A percentile compares a stretch with the other conserved stretches of the same genome.
These are phyloP conservation scores for Macrophya annulata DNA, from an alignment of 2,888 invertebrate genomes.

Conservation along the genomic window DNA sequence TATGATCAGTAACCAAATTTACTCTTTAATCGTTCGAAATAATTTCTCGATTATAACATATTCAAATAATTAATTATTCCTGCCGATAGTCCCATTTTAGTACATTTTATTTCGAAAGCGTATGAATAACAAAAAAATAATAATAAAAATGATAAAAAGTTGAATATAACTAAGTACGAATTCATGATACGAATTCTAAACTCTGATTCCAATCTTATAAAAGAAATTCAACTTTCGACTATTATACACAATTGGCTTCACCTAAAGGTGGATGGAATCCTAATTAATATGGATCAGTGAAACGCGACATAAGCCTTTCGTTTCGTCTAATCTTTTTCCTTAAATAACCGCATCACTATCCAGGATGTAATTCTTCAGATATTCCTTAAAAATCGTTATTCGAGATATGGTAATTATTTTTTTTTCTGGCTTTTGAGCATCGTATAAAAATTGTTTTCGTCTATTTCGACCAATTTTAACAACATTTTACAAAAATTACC, in stretches of 20 bases:
- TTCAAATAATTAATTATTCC: neutral
- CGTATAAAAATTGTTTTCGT: too few relatives aligned
- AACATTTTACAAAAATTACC: too few relatives aligned
- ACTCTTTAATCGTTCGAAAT: neutral
- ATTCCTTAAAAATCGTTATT: neutral
- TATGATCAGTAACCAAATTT: neutral
- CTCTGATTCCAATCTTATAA: neutral
- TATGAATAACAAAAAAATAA: too few relatives aligned
- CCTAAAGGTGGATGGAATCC: conserved; percentile 3
- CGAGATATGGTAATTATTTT: too few relatives aligned
- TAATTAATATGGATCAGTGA: neutral
- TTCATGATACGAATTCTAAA: neutral
- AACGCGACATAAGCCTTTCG: neutral
- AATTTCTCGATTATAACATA: neutral
- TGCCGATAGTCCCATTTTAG: neutral
- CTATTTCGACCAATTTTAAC: too few relatives aligned
- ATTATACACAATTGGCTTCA: neutral
- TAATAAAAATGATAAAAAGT: neutral
- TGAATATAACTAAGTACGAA: neutral
- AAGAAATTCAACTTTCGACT: conserved; percentile 10
- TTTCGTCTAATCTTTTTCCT: neutral
- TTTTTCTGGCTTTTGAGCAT: too few relatives aligned
- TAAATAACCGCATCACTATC: neutral
- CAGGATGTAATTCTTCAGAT: neutral
- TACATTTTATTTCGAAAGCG: neutral